Conservation (phyloP, 2,797 vertebrate species). For the Acanthornis magna region DNA sequence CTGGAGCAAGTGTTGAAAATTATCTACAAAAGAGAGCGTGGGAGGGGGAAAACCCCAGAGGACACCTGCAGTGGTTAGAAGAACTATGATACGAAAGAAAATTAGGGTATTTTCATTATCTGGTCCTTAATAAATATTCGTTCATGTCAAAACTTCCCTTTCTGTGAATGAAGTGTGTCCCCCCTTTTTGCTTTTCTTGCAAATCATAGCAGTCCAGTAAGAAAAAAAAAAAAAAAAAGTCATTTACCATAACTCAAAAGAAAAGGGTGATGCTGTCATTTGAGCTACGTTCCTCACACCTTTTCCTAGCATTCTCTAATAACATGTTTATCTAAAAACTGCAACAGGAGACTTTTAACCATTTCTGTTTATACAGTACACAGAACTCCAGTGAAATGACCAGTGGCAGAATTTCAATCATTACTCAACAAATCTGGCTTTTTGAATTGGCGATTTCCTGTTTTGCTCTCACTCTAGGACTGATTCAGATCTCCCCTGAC, state of each 20-base stretch:
- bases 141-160: background rate
- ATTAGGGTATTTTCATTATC: background rate
- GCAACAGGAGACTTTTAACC: slow-evolving; percentile 22
- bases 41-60: background rate
- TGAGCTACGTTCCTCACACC: background rate
- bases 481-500: background rate
- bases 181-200: no score
- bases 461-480: slow-evolving; percentile 34
- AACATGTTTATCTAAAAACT: slow-evolving; percentile 22
- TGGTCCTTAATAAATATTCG: background rate
- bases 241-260: background rate
- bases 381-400: slow-evolving; percentile 22
- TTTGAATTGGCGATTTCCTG: slow-evolving; percentile 59
- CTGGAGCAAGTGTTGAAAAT: background rate
- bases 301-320: background rate
- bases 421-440: slow-evolving; percentile 54
- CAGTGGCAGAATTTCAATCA: slow-evolving; percentile 25
- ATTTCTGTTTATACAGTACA: slow-evolving; percentile 38
- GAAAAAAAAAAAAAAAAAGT: no score
- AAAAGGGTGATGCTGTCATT: background rate
- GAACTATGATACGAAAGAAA: background rate
- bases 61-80: fast-evolving
- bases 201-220: background rate
- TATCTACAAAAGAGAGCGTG: background rate
- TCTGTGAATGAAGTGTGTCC: background rate